Conservation (phyloP, 2,113 vertebrate species). For the Mesocricetus auratus region DNA sequence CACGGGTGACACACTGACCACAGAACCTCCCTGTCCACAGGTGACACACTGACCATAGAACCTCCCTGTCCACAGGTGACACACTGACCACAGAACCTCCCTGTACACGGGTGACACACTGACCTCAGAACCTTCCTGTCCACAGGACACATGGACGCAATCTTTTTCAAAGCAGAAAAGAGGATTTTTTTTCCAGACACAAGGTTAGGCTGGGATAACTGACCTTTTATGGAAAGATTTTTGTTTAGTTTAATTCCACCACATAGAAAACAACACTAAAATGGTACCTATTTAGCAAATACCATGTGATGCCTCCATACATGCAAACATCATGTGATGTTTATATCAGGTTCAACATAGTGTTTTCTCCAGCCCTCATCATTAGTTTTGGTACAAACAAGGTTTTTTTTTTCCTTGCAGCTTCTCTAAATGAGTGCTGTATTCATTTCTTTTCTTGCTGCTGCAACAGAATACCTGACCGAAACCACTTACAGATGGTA, state of each 20-base stretch:
- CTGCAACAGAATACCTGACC: background rate
- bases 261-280: background rate
- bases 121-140: background rate
- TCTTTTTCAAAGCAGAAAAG: background rate
- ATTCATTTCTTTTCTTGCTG: background rate
- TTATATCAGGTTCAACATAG: background rate
- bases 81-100: background rate
- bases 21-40: background rate
- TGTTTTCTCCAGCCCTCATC: background rate
- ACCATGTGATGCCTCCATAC: background rate
- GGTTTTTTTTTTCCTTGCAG: background rate
- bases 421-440: background rate
- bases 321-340: background rate
- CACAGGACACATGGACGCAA: background rate
- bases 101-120: background rate
- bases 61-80: background rate
- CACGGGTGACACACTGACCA: background rate
- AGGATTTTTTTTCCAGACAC: background rate
- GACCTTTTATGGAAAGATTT: background rate
- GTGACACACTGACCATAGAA: background rate
- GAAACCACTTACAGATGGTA: background rate
- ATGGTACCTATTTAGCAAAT: background rate
- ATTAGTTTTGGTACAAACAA: background rate
- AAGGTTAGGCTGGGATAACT: background rate
- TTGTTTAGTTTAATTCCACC: background rate